Evolutionary conservation across 2,888 invertebrate species (phyloP).

Genomic region (Netelia melanura): DNA sequence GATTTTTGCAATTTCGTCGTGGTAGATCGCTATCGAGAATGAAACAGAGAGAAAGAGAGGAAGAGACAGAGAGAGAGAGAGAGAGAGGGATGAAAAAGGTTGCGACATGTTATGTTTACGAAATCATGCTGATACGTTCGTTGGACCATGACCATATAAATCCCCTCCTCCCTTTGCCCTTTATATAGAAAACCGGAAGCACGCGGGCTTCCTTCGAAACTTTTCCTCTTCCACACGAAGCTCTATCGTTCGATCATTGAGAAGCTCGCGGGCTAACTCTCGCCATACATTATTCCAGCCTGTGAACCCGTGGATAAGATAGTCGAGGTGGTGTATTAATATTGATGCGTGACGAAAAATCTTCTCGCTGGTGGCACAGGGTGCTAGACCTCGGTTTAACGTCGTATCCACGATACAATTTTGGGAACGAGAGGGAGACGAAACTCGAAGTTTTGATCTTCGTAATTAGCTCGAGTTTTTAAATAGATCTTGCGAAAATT

Average conservation of each 20-base stretch:
- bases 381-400: background rate
- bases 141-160: slow-evolving; percentile 25
- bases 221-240: slow-evolving; percentile 8
- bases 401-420: background rate
- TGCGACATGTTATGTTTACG: slow-evolving; percentile 60
- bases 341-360: slow-evolving; percentile 73
- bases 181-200: slow-evolving; percentile 12
- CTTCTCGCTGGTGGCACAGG: slow-evolving; percentile 13
- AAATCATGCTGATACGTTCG: slow-evolving; percentile 40
- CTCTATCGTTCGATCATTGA: slow-evolving; percentile 59
- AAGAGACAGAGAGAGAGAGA: background rate
- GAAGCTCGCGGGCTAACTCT: slow-evolving; percentile 48
- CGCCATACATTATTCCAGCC: slow-evolving; percentile 76
- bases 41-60: background rate
- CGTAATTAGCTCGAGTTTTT: background rate
- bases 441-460: background rate
- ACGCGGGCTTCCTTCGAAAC: slow-evolving; percentile 11
- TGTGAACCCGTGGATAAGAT: slow-evolving; percentile 65
- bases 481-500: no score
- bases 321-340: slow-evolving; percentile 75
- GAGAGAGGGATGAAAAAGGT: slow-evolving; percentile 16
- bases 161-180: background rate
- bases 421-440: background rate
- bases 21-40: slow-evolving; percentile 7
- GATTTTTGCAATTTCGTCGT: slow-evolving; percentile 5